Conservation (phyloP, 2,113 vertebrate species). For the Pholis gunnellus region DNA sequence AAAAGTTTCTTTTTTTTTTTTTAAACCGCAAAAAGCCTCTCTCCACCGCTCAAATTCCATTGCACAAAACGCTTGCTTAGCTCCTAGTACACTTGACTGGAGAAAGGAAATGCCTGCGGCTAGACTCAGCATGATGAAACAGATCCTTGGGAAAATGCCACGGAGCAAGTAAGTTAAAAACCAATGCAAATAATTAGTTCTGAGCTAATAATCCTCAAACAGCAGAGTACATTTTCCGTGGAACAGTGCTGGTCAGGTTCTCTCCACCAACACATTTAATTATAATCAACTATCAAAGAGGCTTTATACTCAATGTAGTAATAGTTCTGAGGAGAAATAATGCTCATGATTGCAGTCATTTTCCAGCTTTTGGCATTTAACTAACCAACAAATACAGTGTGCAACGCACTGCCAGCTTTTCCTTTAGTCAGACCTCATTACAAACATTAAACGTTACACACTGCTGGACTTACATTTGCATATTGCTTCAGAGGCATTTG, state of each 20-base stretch:
- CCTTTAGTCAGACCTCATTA: constrained; percentile 4
- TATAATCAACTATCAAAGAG: constrained; percentile 22
- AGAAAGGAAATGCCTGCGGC: constrained; percentile 53
- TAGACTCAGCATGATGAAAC: constrained; percentile 51
- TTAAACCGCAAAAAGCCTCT: constrained; percentile 2
- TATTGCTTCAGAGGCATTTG: neutral
- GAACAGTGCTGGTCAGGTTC: neutral
- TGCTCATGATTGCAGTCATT: constrained; percentile 8
- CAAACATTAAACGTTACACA: neutral
- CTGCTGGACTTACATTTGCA: neutral
- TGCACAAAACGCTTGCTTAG: constrained; percentile 42
- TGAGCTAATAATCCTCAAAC: constrained; percentile 49
- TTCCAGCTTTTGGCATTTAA: constrained; percentile 33
- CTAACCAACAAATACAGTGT: constrained; percentile 7
- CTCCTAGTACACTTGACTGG: constrained; percentile 46
- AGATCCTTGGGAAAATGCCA: constrained; percentile 38
- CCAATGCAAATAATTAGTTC: constrained; percentile 58
- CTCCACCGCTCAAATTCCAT: constrained; percentile 3
- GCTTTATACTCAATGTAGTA: neutral
- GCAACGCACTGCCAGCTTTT: constrained; percentile 6
- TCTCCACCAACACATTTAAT: constrained; percentile 16
- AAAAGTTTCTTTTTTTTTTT: constrained; percentile 12
- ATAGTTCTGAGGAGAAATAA: constrained; percentile 13
- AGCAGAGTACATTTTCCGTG: constrained; percentile 8
- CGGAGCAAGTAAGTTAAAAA: constrained; percentile 38